Base-by-base conservation (phyloP, 2,113 vertebrate species). In the Edolisoma coerulescens region DNA sequence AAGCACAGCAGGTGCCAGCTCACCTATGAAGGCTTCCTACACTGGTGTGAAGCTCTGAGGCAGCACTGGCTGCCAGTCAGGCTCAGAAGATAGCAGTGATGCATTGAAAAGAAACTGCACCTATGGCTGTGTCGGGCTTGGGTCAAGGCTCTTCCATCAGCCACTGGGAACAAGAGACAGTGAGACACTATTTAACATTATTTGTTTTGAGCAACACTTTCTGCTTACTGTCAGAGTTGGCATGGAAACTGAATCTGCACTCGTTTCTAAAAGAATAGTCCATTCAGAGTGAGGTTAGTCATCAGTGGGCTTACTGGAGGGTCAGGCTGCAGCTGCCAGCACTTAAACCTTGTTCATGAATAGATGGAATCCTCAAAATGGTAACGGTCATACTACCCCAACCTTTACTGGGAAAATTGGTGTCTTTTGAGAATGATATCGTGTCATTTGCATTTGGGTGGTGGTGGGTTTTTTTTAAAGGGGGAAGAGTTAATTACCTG, bases 221-320 rank as follows among this genome's bases (percentile, higher is more conserved):
- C 74, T 95, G 73, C 85, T 95, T 95, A 57, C 69, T 92, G 61
- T 74, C 61, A 64, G 89, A 95, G 90, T 97, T 94, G 93, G 93
- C 96, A 97, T 97, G 96, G 96, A 96, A 97, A 97, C 95, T 73
- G 64, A 83, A 94, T 88, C 87, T 84, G 67, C 81, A 73, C 79
- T 90, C 27, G 2, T 63, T 89, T 95, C 94, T 39, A 44, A 75
- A 94, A 93, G 75, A 68, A 20, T 76, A 85, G 69, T 57, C 73
- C 89, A 24, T 95, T 96, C 76, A 77, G 42, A 82, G 83, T 47
- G 52, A 68, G 52, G 81, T 95, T 96, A 93, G 92, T 97, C 93
- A 93, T 92, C 86, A 69, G 54, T 23, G 6, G 59, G 64, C 78
- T 96, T 90, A 78, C 44, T 83, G 68, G 57, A 82, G 42, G n/a